Evolutionary conservation across 2,113 vertebrate genomes (phyloP).

Genomic region (Bagarius yarrelli): DNA sequence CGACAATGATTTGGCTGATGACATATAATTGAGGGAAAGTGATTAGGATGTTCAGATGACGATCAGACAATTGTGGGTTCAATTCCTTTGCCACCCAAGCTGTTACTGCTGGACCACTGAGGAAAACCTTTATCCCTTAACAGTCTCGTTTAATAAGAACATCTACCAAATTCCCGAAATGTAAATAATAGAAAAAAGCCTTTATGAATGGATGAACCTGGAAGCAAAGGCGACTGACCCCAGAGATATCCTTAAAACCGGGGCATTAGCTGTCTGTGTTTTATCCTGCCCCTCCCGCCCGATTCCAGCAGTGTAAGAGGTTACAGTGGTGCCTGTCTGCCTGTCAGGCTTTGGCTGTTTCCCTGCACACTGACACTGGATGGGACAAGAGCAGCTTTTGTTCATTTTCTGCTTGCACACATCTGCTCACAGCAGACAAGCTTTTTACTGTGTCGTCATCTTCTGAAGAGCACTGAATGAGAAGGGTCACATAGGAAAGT

Average conservation of each 20-base stretch:
- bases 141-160: too few species aligned
- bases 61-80: too few species aligned
- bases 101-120: too few species aligned
- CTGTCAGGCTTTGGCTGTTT: conserved; percentile 37
- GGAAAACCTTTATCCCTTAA: too few species aligned
- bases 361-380: conserved; percentile 38
- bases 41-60: too few species aligned
- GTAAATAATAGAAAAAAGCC: too few species aligned
- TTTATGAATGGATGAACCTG: neutral
- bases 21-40: too few species aligned
- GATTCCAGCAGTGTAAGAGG: conserved; percentile 4
- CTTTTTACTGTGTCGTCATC: conserved; percentile 55
- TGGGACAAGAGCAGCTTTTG: conserved; percentile 56
- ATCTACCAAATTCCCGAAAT: too few species aligned
- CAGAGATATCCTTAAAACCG: neutral
- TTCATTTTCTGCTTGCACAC: conserved; percentile 49
- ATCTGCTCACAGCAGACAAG: conserved; percentile 56
- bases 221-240: neutral
- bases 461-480: conserved; percentile 30
- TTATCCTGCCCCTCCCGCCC: neutral
- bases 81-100: too few species aligned
- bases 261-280: conserved; percentile 5
- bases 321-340: conserved; percentile 36
- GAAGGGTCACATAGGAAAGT: conserved; percentile 33
- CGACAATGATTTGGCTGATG: neutral